Conservation (phyloP, 2,797 vertebrate species). For the Thripadectes ignobilis region DNA sequence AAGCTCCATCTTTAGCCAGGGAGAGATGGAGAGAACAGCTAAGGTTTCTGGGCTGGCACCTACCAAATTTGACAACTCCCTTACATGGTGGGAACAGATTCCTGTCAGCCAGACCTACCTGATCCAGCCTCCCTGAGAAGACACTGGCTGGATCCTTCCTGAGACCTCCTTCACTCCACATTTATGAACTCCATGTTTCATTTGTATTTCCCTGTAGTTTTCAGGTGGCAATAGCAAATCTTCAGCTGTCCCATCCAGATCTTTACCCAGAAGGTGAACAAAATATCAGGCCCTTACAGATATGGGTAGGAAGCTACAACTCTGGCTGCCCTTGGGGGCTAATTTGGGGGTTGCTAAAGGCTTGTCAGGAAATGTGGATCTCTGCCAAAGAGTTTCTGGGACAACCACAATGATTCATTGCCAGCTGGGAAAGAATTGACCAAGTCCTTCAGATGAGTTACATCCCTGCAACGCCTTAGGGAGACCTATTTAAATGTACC, state of each 20-base stretch:
- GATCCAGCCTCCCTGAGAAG: not conserved
- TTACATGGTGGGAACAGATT: not conserved
- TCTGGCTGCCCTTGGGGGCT: not conserved
- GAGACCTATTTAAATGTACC: not conserved
- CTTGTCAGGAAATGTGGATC: not conserved
- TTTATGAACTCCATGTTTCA: not conserved
- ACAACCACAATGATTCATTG: not conserved
- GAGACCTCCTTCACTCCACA: not conserved
- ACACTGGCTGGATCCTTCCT: not conserved
- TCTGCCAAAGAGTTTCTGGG: not conserved
- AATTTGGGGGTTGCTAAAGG: not conserved
- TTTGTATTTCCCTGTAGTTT: not conserved
- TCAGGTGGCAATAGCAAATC: not conserved
- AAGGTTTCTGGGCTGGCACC: not conserved
- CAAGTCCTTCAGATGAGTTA: not conserved
- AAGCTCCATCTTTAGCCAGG: not conserved
- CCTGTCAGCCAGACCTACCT: not conserved
- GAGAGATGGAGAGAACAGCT: not conserved
- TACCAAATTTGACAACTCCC: not conserved
- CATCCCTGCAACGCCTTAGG: not conserved
- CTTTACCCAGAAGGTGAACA: not conserved
- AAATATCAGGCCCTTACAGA: accelerated
- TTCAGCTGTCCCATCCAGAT: not conserved
- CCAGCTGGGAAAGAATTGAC: not conserved
- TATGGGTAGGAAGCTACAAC: not conserved